phyloP scores from a whole-genome alignment of 2,888 invertebrate species.

The Drepanosiphum platanoidis region DNA sequence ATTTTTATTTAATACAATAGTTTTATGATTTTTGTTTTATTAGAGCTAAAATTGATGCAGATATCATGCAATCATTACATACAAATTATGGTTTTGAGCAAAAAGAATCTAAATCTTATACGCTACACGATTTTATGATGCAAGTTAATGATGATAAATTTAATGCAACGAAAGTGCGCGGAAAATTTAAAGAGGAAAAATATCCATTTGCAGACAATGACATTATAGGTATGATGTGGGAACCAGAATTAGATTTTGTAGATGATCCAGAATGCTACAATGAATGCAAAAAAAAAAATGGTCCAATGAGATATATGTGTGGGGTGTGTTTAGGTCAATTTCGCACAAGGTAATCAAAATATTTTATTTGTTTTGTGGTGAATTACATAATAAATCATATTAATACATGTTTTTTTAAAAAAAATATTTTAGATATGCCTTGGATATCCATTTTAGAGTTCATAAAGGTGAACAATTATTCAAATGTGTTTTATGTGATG shows the following conservation, averaged over 20 bases:
- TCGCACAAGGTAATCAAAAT: constrained; percentile 33
- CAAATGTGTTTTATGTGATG: constrained; percentile 34
- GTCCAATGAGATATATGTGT: constrained; percentile 49
- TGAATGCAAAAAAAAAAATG: constrained; percentile 11
- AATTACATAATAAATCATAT: background rate
- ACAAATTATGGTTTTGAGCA: constrained; percentile 16
- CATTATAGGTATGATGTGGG: constrained; percentile 50
- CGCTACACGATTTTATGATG: background rate
- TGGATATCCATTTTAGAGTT: constrained; percentile 36
- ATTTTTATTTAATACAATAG: background rate
- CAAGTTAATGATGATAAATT: background rate
- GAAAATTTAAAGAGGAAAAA: background rate
- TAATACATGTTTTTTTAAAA: background rate
- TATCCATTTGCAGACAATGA: background rate
- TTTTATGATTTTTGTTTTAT: background rate
- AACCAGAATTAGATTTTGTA: constrained; percentile 52
- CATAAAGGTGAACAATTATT: constrained; percentile 26
- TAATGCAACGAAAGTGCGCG: background rate
- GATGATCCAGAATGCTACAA: constrained; percentile 43
- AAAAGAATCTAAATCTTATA: background rate
- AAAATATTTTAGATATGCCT: constrained; percentile 32
- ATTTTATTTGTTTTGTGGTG: background rate
- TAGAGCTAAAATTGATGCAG: constrained; percentile 42
- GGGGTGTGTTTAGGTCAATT: constrained; percentile 40
- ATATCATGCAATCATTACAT: constrained; percentile 29